These are phyloP conservation scores for Semicossyphus pulcher DNA, from an alignment of 2,113 vertebrate genomes.

Conservation along the genomic window DNA sequence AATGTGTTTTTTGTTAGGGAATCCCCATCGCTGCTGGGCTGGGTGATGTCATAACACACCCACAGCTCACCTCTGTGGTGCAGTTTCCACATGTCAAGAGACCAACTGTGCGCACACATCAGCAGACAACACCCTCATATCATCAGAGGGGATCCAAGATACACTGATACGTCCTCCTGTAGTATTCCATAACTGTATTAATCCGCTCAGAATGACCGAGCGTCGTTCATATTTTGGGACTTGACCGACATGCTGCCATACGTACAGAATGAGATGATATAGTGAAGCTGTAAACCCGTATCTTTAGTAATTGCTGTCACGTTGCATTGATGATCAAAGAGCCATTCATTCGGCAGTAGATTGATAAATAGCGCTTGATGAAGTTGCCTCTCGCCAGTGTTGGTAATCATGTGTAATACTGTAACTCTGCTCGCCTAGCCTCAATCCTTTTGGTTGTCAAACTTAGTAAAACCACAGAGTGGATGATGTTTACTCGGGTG, in stretches of 20 bases:
- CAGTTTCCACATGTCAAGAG: slow-evolving; percentile 71
- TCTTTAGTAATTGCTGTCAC: slow-evolving; percentile 6
- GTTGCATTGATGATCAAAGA: slow-evolving; percentile 22
- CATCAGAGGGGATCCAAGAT: slow-evolving; percentile 42
- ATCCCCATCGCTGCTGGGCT: slow-evolving; percentile 75
- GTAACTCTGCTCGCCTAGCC: slow-evolving; percentile 13
- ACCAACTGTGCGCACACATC: slow-evolving; percentile 41
- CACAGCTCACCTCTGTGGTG: slow-evolving; percentile 69
- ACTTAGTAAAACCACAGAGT: slow-evolving; percentile 49
- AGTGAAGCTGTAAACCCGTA: background rate
- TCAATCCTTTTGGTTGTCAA: slow-evolving; percentile 43
- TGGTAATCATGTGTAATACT: slow-evolving; percentile 6
- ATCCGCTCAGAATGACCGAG: background rate
- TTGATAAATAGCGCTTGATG: background rate
- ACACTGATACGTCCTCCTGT: background rate
- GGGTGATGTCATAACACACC: slow-evolving; percentile 67
- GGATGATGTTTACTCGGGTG: slow-evolving; percentile 17
- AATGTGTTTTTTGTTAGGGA: slow-evolving; percentile 74
- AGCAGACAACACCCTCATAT: slow-evolving; percentile 56
- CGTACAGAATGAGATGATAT: background rate
- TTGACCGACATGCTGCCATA: background rate
- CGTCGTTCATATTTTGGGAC: background rate
- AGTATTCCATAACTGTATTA: slow-evolving; percentile 16
- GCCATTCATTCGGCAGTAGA: background rate
- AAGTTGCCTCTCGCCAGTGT: slow-evolving; percentile 26